Conservation (phyloP, 2,797 vertebrate genomes). For the Rhodeus uyekii region DNA sequence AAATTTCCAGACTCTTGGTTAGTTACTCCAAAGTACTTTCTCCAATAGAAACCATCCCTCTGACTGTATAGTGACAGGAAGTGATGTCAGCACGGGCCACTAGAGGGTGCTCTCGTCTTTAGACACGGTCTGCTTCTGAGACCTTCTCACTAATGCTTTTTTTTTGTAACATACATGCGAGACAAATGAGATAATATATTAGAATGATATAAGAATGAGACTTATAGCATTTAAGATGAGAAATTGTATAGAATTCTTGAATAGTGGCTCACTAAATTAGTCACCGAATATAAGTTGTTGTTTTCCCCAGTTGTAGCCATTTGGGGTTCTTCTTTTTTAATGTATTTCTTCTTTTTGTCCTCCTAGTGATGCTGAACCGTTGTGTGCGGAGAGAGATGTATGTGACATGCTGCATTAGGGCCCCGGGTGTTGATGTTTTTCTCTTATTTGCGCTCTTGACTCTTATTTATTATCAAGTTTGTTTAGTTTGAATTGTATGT, state of each 20-base stretch:
- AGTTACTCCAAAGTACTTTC: neutral
- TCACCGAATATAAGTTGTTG: conserved; percentile 67
- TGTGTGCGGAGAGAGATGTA: conserved; percentile 56
- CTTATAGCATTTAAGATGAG: conserved; percentile 75
- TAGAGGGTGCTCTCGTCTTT: conserved; percentile 59
- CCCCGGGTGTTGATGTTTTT: conserved; percentile 50
- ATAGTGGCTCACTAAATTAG: conserved; percentile 77
- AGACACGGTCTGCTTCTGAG: neutral
- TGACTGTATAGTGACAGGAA: conserved; percentile 17
- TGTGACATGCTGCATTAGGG: conserved; percentile 70
- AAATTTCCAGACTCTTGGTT: conserved; percentile 12
- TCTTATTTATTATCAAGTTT: conserved; percentile 65
- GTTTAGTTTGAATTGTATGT: conserved; percentile 66
- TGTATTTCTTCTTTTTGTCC: conserved; percentile 35
- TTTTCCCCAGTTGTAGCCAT: conserved; percentile 56
- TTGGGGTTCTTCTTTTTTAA: conserved; percentile 44
- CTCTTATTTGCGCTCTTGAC: neutral
- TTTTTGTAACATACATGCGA: conserved; percentile 74
- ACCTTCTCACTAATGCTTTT: conserved; percentile 36
- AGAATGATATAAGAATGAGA: conserved; percentile 79
- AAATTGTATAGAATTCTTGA: conserved; percentile 78
- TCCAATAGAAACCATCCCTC: conserved; percentile 1
- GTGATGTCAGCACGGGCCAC: conserved; percentile 42
- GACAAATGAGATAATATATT: conserved; percentile 81
- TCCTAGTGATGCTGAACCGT: conserved; percentile 60